Conservation (phyloP, 2,797 vertebrate species). For the Microhierax caerulescens region DNA sequence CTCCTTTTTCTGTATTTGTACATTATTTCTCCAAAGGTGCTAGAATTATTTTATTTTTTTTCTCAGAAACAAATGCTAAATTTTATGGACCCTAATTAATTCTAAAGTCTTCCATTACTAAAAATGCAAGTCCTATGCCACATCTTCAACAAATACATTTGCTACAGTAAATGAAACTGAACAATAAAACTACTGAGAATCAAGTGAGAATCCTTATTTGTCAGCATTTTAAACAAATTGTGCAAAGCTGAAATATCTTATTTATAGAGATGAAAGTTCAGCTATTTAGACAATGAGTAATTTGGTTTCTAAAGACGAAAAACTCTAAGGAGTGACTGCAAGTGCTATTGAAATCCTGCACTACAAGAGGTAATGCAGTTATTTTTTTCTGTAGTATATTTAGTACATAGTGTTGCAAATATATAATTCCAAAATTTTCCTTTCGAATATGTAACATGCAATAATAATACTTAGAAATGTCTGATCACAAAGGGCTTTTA, state of each 20-base stretch:
- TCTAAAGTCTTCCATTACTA: conserved; percentile 18
- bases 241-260: conserved; percentile 69
- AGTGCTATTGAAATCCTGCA: conserved; percentile 59
- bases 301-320: conserved; percentile 70
- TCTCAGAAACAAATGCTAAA: background rate
- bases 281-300: conserved; percentile 74
- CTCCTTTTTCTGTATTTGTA: background rate
- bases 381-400: conserved; percentile 60
- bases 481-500: conserved; percentile 33
- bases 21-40: background rate
- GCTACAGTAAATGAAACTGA: conserved; percentile 35
- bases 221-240: conserved; percentile 68
- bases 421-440: conserved; percentile 31
- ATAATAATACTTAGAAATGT: background rate
- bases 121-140: conserved; percentile 41
- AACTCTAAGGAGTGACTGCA: conserved; percentile 66
- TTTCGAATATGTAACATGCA: background rate
- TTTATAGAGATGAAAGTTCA: conserved; percentile 75
- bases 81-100: background rate
- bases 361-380: conserved; percentile 47
- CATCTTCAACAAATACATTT: conserved; percentile 44
- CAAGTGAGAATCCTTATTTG: conserved; percentile 62
- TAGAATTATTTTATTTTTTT: background rate
- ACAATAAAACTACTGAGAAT: conserved; percentile 62
- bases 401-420: conserved; percentile 22